Evolutionary conservation across 1,140 invertebrate genomes (phyloP).

Genomic region (Trypoxylus dichotomus): DNA sequence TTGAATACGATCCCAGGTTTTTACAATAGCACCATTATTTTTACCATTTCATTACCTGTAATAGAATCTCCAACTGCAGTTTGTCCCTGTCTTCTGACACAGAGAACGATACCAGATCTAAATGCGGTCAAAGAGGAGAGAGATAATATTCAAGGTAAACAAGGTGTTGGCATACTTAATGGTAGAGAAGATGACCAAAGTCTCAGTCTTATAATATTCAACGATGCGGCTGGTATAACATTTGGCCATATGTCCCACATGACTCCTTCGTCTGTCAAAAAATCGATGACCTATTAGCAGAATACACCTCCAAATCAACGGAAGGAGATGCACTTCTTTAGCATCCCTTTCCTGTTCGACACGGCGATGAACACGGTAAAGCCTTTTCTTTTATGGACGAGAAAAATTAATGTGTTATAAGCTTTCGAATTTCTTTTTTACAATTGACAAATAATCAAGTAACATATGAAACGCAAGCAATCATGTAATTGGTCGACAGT

Average conservation of each 20-base stretch:
- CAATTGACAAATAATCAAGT: too few species aligned
- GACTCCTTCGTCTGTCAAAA: slow-evolving; percentile 24
- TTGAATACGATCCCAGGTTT: background rate
- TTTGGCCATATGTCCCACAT: slow-evolving; percentile 29
- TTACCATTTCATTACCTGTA: background rate
- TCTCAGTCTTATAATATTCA: slow-evolving; percentile 26
- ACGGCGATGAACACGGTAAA: slow-evolving; percentile 31
- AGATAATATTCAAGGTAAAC: slow-evolving; percentile 31
- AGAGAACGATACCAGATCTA: slow-evolving; percentile 25
- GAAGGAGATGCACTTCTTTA: slow-evolving; percentile 32
- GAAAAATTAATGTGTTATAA: too few species aligned
- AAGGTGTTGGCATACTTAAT: slow-evolving; percentile 36
- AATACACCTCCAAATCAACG: slow-evolving; percentile 23
- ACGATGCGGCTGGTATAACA: slow-evolving; percentile 31
- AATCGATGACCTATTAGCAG: slow-evolving; percentile 33
- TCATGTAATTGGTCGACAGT: too few species aligned
- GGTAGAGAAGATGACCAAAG: slow-evolving; percentile 35
- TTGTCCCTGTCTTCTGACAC: background rate
- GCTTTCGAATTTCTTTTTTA: too few species aligned
- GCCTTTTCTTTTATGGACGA: slow-evolving; percentile 35
- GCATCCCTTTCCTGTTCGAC: slow-evolving; percentile 36
- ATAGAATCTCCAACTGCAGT: background rate
- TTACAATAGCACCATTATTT: background rate
- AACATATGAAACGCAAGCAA: too few species aligned
- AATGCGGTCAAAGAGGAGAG: background rate